phyloP scores from a whole-genome alignment of 2,797 vertebrate species.

The Odontamblyopus lacepedii region DNA sequence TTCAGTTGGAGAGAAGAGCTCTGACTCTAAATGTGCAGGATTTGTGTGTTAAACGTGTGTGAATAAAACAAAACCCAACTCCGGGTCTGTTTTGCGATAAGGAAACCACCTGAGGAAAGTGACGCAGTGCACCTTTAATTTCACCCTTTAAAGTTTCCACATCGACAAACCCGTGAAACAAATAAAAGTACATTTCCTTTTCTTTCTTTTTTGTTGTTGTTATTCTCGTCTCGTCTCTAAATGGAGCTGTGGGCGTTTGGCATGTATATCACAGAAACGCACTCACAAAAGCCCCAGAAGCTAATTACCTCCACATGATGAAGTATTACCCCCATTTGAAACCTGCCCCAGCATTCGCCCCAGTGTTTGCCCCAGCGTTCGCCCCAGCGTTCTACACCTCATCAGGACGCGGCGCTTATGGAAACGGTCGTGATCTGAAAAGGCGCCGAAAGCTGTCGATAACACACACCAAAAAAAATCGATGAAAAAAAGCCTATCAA shows the following conservation, averaged over 20 bases:
- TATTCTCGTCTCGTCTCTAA: neutral
- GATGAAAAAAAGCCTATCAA: slow-evolving; percentile 1
- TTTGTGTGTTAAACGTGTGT: no score
- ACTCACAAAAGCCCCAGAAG: slow-evolving; percentile 21
- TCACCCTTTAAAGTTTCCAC: no score
- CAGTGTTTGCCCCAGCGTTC: neutral
- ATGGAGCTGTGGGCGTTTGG: neutral
- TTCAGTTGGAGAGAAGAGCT: no score
- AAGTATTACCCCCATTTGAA: slow-evolving; percentile 14
- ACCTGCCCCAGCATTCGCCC: slow-evolving; percentile 4
- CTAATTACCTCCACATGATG: slow-evolving; percentile 20
- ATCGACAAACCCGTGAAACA: no score
- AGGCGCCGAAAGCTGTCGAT: neutral
- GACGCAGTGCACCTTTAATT: no score
- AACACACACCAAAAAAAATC: neutral
- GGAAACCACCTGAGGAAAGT: no score
- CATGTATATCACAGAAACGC: neutral
- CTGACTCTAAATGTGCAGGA: no score
- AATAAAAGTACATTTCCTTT: no score
- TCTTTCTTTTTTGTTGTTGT: neutral
- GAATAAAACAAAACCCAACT: no score
- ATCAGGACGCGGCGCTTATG: slow-evolving; percentile 15
- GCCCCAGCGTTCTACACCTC: neutral
- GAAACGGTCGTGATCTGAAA: slow-evolving; percentile 22
- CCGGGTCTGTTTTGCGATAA: no score